phyloP scores from a whole-genome alignment of 2,888 invertebrate genomes.

The Epistrophe eligans region DNA sequence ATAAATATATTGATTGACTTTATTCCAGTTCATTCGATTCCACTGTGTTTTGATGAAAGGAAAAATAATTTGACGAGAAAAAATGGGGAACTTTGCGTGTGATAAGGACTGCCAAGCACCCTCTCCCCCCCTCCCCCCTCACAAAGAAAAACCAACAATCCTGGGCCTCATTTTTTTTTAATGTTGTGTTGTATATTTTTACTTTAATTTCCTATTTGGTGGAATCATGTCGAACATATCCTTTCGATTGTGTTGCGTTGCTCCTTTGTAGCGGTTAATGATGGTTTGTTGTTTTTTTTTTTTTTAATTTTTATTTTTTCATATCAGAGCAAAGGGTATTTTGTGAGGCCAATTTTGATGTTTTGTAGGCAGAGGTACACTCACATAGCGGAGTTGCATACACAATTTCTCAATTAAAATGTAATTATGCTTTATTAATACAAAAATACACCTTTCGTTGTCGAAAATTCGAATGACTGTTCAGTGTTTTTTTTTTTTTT shows the following conservation, averaged over 20 bases:
- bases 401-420: conserved; percentile 74
- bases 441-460: background rate
- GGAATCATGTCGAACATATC: conserved; percentile 61
- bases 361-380: conserved; percentile 17
- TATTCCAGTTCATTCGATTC: background rate
- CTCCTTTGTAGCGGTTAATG: conserved; percentile 38
- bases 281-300: conserved; percentile 25
- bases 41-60: background rate
- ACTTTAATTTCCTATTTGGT: conserved; percentile 34
- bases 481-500: conserved; percentile 23
- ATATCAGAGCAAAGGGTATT: background rate
- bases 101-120: conserved; percentile 55
- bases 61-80: conserved; percentile 26
- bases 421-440: conserved; percentile 66
- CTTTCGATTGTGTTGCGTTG: conserved; percentile 45
- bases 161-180: background rate
- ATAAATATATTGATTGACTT: background rate
- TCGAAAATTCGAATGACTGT: conserved; percentile 23
- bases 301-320: background rate
- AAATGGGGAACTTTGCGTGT: conserved; percentile 59
- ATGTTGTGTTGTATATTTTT: conserved; percentile 4
- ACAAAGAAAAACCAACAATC: background rate
- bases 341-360: conserved; percentile 6
- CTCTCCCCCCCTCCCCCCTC: background rate
- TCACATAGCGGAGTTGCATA: background rate